phyloP scores from a whole-genome alignment of 2,888 invertebrate species.

The Drosophila quinaria region DNA sequence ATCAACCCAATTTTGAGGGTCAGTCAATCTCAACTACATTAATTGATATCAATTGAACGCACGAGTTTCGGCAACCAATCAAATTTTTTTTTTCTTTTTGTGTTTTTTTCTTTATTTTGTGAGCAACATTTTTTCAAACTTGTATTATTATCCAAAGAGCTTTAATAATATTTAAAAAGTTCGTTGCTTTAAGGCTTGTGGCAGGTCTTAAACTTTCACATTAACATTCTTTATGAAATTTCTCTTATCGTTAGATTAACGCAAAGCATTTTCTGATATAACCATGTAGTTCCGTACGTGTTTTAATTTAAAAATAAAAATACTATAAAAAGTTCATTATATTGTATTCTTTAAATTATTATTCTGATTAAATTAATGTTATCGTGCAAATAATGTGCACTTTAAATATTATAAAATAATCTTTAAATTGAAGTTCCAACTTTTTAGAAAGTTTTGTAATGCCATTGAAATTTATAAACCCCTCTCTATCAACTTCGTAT shows the following conservation, averaged over 20 bases:
- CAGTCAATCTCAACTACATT: conserved; percentile 25
- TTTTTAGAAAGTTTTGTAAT: no score
- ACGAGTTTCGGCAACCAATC: conserved; percentile 62
- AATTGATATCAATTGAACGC: conserved; percentile 65
- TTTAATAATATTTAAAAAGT: conserved; percentile 3
- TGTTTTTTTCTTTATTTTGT: not conserved
- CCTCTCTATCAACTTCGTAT: no score
- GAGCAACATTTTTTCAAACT: not conserved
- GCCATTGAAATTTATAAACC: no score
- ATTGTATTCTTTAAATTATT: conserved; percentile 1
- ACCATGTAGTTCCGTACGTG: conserved; percentile 37
- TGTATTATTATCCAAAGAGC: not conserved
- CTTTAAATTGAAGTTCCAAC: not conserved
- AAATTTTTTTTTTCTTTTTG: conserved; percentile 34
- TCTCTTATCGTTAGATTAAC: conserved; percentile 52
- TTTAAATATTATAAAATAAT: not conserved
- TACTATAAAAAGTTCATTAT: not conserved
- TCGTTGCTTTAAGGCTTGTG: not conserved
- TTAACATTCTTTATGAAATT: conserved; percentile 28
- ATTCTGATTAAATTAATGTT: conserved; percentile 27
- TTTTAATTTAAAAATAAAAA: conserved; percentile 22
- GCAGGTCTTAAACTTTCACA: conserved; percentile 28
- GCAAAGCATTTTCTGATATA: conserved; percentile 39
- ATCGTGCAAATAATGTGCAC: conserved; percentile 15
- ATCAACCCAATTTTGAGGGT: conserved; percentile 22